phyloP scores from a whole-genome alignment of 2,888 invertebrate species.

The Parelbella ahira region DNA sequence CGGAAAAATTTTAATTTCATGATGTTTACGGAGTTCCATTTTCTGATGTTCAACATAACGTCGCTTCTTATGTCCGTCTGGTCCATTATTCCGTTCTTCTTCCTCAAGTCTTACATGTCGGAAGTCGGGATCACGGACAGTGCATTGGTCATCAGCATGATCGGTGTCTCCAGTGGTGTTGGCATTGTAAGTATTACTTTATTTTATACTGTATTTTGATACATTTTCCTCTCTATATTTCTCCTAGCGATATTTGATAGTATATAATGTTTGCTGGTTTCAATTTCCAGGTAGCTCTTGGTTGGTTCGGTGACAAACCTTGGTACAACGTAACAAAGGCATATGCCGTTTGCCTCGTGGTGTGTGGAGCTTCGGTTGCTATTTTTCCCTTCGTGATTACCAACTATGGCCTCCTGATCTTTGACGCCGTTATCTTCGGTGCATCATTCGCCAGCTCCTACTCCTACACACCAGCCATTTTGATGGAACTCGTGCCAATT shows the following conservation, averaged over 20 bases:
- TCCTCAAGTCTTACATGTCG: conserved; percentile 83
- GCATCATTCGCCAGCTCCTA: conserved; percentile 95
- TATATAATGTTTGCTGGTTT: too few relatives aligned
- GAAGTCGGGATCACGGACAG: conserved; percentile 84
- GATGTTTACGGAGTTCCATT: conserved; percentile 89
- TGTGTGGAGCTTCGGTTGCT: conserved; percentile 82
- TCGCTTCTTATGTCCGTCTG: conserved; percentile 94
- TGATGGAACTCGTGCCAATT: conserved; percentile 93
- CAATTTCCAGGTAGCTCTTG: conserved; percentile 83
- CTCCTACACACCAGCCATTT: conserved; percentile 93
- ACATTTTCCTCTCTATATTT: too few relatives aligned
- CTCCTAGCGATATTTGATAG: too few relatives aligned
- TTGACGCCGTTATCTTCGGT: conserved; percentile 86
- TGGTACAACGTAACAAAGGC: conserved; percentile 92
- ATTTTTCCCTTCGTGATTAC: conserved; percentile 80
- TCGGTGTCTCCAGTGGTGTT: conserved; percentile 93
- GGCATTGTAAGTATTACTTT: conserved; percentile 86
- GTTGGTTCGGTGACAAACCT: conserved; percentile 93
- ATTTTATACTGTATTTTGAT: too few relatives aligned
- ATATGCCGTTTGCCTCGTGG: conserved; percentile 88
- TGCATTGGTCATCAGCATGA: conserved; percentile 88
- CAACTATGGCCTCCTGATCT: conserved; percentile 67
- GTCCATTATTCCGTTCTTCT: conserved; percentile 97
- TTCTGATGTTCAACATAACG: conserved; percentile 89
- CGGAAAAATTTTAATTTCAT: conserved; percentile 88